Evolutionary conservation across 92 coral and sea anemone genomes (phyloP).

Genomic region (Anthopleura xanthogrammica): DNA sequence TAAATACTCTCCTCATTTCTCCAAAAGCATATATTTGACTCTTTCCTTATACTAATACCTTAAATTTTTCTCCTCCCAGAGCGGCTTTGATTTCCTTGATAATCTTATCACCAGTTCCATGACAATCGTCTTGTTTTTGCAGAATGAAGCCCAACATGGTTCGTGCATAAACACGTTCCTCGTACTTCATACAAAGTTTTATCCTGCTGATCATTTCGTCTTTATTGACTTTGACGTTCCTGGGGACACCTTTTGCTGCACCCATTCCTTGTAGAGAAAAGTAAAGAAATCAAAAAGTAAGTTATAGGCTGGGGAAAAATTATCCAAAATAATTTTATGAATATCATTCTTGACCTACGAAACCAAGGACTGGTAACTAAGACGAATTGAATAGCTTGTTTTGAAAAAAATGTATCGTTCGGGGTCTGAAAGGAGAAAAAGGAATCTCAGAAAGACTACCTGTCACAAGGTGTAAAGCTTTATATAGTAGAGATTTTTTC

Average conservation of each 20-base stretch:
- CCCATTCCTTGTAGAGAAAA: conserved; percentile 11
- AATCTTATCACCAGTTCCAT: conserved; percentile 27
- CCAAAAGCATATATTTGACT: not conserved
- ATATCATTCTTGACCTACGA: no score
- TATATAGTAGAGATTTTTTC: not conserved
- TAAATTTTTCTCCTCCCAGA: conserved; percentile 41
- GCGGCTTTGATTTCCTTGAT: conserved; percentile 33
- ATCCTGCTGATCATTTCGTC: conserved; percentile 26
- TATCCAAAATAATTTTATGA: no score
- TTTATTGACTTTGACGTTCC: conserved; percentile 31
- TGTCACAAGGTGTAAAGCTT: no score
- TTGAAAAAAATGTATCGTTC: no score
- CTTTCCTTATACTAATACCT: not conserved
- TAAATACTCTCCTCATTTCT: not conserved
- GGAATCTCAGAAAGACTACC: no score
- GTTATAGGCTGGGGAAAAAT: no score
- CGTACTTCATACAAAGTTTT: conserved; percentile 3
- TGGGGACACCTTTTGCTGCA: conserved; percentile 31
- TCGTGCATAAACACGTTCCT: conserved; percentile 27
- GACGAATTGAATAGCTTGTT: no score
- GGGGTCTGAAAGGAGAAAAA: no score
- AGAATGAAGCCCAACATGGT: conserved; percentile 37
- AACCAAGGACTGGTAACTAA: no score
- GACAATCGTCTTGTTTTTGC: conserved; percentile 36
- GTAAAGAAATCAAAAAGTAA: no score